Base-by-base conservation (phyloP, 1,140 invertebrate species). In the Drosophila santomea region DNA sequence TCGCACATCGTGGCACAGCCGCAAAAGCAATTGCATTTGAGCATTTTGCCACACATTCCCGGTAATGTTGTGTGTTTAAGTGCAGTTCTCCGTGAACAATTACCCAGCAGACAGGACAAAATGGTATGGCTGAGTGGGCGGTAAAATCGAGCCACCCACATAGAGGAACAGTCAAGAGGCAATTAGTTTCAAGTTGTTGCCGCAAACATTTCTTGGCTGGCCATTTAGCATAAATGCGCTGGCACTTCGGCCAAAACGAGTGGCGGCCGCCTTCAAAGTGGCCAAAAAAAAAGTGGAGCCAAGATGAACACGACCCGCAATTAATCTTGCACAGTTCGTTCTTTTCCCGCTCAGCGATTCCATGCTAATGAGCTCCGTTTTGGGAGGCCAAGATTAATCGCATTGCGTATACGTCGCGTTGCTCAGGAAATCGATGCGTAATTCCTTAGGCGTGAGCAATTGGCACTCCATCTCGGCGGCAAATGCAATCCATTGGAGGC, bases 181-280 rank as follows among this genome's bases (percentile, higher is more conserved):
- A 88, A 86, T 83, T 88, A 82, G 68, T 74, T 69, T 47, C 59
- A 74, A 74, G 81, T 81, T 74, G 72, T 79, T 64, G 74, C 64
- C 74, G 38, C 74, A 74, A 51, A 58, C 61, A 69, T 55, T 80
- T 68, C 62, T 64, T 67, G 72, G 67, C 47, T 38, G 41, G 60
- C 59, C 79, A 76, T 82, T 86, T 88, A 86, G 79, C 66, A 79
- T 79, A 88, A 86, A 68, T 72, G 59, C 23, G 55, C 50, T 74
- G 78, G 28, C 81, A 85, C 60, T 85, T 68, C 54, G 58, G 62
- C 48, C 48, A 35, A 51, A 51, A 51, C 48, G 28, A 51, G 28
- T 8, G 48, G n/a, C 43, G 48, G n/a, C 39, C 44, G 50, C 50
- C 50, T 52, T 36, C 55, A 60, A 56, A 76, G 72, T 66, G 25